Base-by-base conservation (phyloP, 2,113 vertebrate genomes). In the Oreochromis niloticus region DNA sequence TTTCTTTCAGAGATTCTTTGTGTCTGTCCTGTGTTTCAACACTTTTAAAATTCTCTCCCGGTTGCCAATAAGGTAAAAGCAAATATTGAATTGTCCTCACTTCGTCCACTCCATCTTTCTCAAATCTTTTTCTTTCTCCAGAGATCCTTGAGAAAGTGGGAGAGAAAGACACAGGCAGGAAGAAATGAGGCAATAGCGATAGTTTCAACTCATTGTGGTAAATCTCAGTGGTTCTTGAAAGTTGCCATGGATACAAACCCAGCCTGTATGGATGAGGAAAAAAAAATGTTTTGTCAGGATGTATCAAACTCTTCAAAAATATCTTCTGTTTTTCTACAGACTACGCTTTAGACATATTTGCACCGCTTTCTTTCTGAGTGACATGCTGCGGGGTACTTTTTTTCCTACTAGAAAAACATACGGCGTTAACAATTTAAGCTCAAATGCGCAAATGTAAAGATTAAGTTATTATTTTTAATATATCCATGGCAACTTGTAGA, bases 191-290 rank as follows among this genome's bases (percentile, higher is more conserved):
- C 93, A 89, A 91, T 84, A 79, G 81, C 80, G 32, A 86, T 80
- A 87, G 93, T 85, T 93, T 91, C 50, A 88, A 88, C 80, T 93
- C 55, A 83, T 85, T 83, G 87, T 83, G 87, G 84, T 88, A 88
- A 91, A 87, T 87, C 84, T 88, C 85, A 82, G 75, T 73, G 52
- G 68, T 87, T 95, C 80, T 87, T 92, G 43, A 91, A 93, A 73
- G 94, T 96, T 94, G 81, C 94, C 85, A 95, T 94, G 93, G 93
- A 93, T 90, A 93, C 87, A 87, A 89, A 90, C 61, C 80, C 66
- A 79, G 82, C 54, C 81, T 89, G 82, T 91, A 89, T 87, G 36
- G 56, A 81, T 61, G 24, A 81, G 52, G 89, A 34, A 84, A 48
- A 73, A 73, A 61, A 63, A 87, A 83, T 36, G 43, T 91, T 89